phyloP scores from a whole-genome alignment of 2,888 invertebrate genomes.

The Lochmaea capreae region DNA sequence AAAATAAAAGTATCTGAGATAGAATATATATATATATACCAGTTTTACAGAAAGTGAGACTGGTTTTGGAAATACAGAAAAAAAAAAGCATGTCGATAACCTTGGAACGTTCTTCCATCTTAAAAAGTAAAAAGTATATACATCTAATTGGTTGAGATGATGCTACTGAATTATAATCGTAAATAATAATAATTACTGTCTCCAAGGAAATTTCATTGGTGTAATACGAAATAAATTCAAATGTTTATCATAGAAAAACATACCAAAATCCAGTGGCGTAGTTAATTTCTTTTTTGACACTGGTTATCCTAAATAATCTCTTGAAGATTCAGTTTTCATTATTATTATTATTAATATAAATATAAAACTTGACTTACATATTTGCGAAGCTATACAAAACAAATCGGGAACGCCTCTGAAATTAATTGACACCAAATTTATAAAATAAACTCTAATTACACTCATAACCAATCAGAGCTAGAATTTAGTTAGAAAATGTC shows the following conservation, averaged over 20 bases:
- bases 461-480: too few species aligned
- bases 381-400: too few species aligned
- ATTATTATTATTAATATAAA: too few species aligned
- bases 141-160: not conserved
- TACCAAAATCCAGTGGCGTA: too few species aligned
- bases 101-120: slow-evolving; percentile 7
- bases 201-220: not conserved
- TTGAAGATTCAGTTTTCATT: rapidly evolving
- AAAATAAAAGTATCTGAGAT: not conserved
- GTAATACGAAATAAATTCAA: not conserved
- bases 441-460: too few species aligned
- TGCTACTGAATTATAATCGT: not conserved
- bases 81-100: slow-evolving; percentile 4
- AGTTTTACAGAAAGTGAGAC: slow-evolving; percentile 19
- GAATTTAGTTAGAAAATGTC: too few species aligned
- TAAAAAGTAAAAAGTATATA: not conserved
- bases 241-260: too few species aligned
- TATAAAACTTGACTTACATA: too few species aligned
- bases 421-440: too few species aligned
- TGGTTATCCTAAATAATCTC: too few species aligned
- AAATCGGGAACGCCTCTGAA: too few species aligned
- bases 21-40: not conserved
- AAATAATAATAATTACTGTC: not conserved
- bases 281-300: too few species aligned
- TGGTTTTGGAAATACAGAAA: slow-evolving; percentile 5